These are phyloP conservation scores for Onychomys torridus DNA, from an alignment of 2,797 vertebrate genomes.

Conservation along the genomic window DNA sequence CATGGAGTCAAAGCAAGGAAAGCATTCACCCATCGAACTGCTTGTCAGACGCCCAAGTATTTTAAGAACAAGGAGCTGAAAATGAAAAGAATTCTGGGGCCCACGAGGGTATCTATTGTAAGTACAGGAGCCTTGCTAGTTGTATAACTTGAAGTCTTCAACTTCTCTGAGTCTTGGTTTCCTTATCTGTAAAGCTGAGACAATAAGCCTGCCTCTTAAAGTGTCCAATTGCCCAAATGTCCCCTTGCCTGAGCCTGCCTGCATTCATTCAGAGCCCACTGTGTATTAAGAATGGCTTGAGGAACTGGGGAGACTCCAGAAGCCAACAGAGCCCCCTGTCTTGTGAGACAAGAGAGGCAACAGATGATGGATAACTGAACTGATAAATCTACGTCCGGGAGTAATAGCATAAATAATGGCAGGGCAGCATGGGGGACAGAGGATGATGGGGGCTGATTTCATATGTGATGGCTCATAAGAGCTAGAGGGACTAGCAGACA, in stretches of 20 bases:
- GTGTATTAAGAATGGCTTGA: background rate
- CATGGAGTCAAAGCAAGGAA: background rate
- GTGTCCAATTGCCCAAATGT: background rate
- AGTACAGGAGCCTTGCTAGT: background rate
- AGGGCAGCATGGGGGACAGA: background rate
- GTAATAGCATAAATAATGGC: background rate
- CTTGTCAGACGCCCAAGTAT: background rate
- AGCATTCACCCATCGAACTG: background rate
- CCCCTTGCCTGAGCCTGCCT: background rate
- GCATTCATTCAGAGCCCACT: background rate
- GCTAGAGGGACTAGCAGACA: background rate
- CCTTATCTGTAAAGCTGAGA: background rate
- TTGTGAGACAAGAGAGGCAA: background rate
- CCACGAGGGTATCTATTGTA: background rate
- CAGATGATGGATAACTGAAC: background rate
- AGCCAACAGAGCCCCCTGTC: background rate
- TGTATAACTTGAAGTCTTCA: background rate
- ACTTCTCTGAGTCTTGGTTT: background rate
- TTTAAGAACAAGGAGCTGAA: slow-evolving; percentile 30
- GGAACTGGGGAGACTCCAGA: too few relatives aligned
- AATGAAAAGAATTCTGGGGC: background rate
- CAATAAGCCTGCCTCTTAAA: background rate
- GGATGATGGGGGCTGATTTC: background rate
- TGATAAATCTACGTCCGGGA: background rate
- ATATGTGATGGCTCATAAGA: background rate